These are phyloP conservation scores for Euwallacea similis DNA, from an alignment of 1,140 invertebrate genomes.

Conservation along the genomic window DNA sequence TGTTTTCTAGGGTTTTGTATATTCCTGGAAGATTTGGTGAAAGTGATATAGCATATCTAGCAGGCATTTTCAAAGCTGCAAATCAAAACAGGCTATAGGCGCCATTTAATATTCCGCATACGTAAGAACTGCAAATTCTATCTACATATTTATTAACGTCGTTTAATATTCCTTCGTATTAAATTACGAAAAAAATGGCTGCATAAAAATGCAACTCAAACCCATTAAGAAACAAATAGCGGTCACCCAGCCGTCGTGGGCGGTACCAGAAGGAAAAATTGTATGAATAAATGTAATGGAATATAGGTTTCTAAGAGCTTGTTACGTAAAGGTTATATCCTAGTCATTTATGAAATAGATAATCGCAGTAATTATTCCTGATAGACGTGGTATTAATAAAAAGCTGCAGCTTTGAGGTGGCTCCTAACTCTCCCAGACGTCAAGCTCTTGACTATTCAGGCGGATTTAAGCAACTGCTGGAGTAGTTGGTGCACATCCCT, in stretches of 20 bases:
- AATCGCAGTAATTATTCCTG: constrained; percentile 8
- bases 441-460: background rate
- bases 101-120: background rate
- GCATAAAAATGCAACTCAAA: constrained; percentile 3
- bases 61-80: background rate
- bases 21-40: too few species aligned
- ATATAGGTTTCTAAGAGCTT: constrained; percentile 9
- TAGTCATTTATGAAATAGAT: constrained; percentile 11
- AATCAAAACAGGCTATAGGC: background rate
- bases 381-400: background rate
- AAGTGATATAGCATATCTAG: too few species aligned
- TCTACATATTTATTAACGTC: background rate
- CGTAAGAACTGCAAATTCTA: background rate
- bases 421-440: background rate
- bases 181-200: background rate
- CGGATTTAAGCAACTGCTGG: background rate
- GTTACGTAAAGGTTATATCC: constrained; percentile 9
- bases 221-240: constrained; percentile 7
- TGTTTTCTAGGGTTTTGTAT: too few species aligned
- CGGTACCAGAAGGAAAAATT: constrained; percentile 7
- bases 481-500: background rate
- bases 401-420: background rate
- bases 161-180: background rate
- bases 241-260: background rate
- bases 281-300: constrained; percentile 7